Conservation (phyloP, 2,113 vertebrate genomes). For the Chionomys nivalis region DNA sequence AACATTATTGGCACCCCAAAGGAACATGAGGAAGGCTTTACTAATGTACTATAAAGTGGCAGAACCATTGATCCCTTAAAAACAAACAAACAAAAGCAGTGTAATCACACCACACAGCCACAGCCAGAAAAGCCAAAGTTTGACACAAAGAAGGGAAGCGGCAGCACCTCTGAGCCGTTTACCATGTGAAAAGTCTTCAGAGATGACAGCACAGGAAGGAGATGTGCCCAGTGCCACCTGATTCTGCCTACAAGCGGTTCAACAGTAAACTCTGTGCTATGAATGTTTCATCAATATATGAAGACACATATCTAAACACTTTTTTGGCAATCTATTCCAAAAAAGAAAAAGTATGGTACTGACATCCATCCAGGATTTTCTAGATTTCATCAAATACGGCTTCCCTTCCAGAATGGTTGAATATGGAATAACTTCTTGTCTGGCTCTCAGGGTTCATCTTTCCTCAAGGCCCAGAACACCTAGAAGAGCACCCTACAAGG, state of each 20-base stretch:
- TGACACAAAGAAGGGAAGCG: neutral
- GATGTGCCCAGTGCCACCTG: neutral
- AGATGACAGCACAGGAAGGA: neutral
- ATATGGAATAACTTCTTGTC: neutral
- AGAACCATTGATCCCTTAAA: neutral
- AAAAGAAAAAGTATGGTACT: neutral
- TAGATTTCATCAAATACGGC: conserved; percentile 42
- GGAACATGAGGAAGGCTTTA: conserved; percentile 28
- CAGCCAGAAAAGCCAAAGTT: neutral
- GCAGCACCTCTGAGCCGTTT: neutral
- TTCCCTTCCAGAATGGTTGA: conserved; percentile 11
- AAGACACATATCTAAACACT: neutral
- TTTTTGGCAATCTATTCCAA: neutral
- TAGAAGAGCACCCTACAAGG: neutral
- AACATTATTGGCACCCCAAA: neutral
- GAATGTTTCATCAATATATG: neutral
- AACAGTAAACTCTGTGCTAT: neutral
- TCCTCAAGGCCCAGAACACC: neutral
- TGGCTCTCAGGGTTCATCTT: neutral
- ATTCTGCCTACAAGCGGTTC: neutral
- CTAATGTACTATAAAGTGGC: conserved; percentile 29
- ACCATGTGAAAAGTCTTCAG: neutral
- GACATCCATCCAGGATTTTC: conserved; percentile 40
- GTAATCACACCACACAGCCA: neutral
- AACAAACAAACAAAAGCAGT: neutral